Base-by-base conservation (phyloP, 1,140 invertebrate species). In the Drosophila lacteicornis region DNA sequence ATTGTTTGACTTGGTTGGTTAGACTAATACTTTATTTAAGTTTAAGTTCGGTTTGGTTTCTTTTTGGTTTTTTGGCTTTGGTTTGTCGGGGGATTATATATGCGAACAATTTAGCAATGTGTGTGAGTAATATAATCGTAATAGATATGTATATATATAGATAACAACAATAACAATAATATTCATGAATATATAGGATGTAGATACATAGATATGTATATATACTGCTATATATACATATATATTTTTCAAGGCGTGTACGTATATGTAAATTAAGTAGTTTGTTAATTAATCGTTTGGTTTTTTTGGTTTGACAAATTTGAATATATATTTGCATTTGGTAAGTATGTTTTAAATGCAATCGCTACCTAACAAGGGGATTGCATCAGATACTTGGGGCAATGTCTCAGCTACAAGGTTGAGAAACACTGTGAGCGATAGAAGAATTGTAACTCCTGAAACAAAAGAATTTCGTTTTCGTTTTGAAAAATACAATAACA, bases 401-500 rank as follows among this genome's bases (percentile, higher is more conserved):
- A 98, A 96, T 93, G 97, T 98, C 95, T 98, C 97, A 92, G 97
- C 97, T 93, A 98, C 97, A 94, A 98, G 96, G 95, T 98, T 98
- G 95, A 97, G 96, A 96, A 99, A 99, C 95, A 99, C 98, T 94
- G 98, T 99, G 95, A 99, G 96, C 94, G 98, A 99, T 94, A 99
- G 98, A 94, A 99, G 97, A 95, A 99, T 99, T 95, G 98, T 99
- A 95, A 99, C 98, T 95, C 98, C 98, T 99, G 97, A 94, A 97
- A 97, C 95, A 96, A 95, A 95, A 92, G 80, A 92, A 95, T 93
- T 94, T 90, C 62, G 82, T 90, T 74, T 74, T 74, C 46, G 70
- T 74, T 74, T 88, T 90, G 85, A 88, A 88, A 90, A 90, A 91
- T 91, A 90, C 85, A 91, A 90, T 90, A 85, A 75, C 88, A 90